Conservation (phyloP, 2,888 invertebrate species). For the Panorpa germanica region DNA sequence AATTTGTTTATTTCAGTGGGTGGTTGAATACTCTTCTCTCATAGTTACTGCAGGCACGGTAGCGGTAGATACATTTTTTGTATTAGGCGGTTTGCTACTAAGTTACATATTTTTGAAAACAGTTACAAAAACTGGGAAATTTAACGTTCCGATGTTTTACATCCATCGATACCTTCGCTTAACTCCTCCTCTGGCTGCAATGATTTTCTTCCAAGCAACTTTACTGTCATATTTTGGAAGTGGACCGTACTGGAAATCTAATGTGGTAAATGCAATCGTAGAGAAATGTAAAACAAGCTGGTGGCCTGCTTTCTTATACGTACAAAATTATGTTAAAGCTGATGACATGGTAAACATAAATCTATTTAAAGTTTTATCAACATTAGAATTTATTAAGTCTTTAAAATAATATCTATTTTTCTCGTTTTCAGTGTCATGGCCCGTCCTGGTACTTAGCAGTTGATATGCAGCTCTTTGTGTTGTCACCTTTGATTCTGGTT, state of each 20-base stretch:
- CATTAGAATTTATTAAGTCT: too few species aligned
- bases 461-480: slow-evolving; percentile 35
- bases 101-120: too few species aligned
- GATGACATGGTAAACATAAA: slow-evolving; percentile 19
- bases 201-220: slow-evolving; percentile 28
- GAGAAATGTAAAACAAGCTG: slow-evolving; percentile 22
- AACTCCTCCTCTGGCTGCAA: slow-evolving; percentile 31
- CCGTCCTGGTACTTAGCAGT: slow-evolving; percentile 38
- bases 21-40: slow-evolving; percentile 21
- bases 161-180: slow-evolving; percentile 27
- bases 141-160: slow-evolving; percentile 22
- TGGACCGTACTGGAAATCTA: slow-evolving; percentile 28
- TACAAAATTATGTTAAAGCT: slow-evolving; percentile 26
- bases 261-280: slow-evolving; percentile 21
- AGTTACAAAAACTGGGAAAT: too few species aligned
- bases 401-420: too few species aligned
- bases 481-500: slow-evolving; percentile 32
- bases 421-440: slow-evolving; percentile 31
- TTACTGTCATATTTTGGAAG: slow-evolving; percentile 27
- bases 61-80: slow-evolving; percentile 43
- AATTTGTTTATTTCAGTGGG: slow-evolving; percentile 16
- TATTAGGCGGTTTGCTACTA: slow-evolving; percentile 36
- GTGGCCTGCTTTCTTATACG: slow-evolving; percentile 29
- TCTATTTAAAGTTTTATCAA: too few species aligned
- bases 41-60: slow-evolving; percentile 26